Conservation (phyloP, 2,797 vertebrate species). For the Sebastes cheni region DNA sequence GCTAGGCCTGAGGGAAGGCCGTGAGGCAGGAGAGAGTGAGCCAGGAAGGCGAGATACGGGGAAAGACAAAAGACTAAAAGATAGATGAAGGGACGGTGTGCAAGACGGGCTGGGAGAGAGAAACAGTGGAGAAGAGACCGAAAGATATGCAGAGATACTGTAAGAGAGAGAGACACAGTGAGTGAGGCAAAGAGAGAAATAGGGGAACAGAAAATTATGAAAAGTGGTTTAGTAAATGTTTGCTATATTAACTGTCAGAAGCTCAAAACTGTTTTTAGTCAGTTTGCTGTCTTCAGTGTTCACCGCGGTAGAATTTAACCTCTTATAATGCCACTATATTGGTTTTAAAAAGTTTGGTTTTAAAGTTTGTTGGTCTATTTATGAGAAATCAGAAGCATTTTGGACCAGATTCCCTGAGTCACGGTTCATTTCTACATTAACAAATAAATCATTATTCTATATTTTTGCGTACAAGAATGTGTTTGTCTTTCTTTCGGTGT, state of each 20-base stretch:
- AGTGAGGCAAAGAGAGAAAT: background rate
- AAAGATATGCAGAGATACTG: background rate
- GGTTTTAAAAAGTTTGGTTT: background rate
- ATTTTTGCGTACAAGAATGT: background rate
- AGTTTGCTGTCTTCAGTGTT: background rate
- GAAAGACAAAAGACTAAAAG: conserved; percentile 5
- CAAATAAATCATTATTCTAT: no score
- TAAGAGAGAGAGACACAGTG: background rate
- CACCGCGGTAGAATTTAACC: background rate
- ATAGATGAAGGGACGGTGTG: conserved; percentile 1
- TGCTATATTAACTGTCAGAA: background rate
- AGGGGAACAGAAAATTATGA: background rate
- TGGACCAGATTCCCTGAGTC: background rate
- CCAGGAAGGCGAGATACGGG: background rate
- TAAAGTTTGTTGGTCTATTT: background rate
- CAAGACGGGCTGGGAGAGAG: background rate
- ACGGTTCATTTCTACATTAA: no score
- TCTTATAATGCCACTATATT: background rate
- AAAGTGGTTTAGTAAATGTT: background rate
- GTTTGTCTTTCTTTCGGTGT: background rate
- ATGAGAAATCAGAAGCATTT: background rate
- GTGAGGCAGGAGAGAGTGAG: conserved; percentile 44
- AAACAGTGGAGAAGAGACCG: background rate
- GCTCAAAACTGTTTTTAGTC: background rate
- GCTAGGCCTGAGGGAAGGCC: conserved; percentile 66